These are phyloP conservation scores for Calameuta idolon DNA, from an alignment of 2,888 invertebrate species.

Conservation along the genomic window DNA sequence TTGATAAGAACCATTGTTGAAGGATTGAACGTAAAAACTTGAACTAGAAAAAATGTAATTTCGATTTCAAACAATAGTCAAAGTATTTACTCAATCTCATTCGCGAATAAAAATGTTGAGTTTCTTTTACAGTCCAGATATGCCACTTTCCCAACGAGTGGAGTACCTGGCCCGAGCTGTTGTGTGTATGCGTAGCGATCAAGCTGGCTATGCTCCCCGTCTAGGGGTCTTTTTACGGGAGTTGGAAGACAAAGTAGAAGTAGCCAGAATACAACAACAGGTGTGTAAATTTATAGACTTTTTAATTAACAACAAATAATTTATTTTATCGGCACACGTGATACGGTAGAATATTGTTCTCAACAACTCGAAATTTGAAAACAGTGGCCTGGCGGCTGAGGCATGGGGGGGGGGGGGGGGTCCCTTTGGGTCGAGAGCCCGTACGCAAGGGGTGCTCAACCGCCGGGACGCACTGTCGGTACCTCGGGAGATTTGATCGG, in stretches of 20 bases:
- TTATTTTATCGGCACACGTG: too few species aligned
- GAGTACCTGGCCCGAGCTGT: slow-evolving; percentile 94
- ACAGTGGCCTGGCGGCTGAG: too few species aligned
- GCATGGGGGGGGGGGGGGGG: too few species aligned
- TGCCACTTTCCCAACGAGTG: slow-evolving; percentile 84
- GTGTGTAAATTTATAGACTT: slow-evolving; percentile 38
- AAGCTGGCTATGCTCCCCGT: slow-evolving; percentile 77
- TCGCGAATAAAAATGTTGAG: slow-evolving; percentile 7
- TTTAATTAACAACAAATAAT: background rate
- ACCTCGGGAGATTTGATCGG: too few species aligned
- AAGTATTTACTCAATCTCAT: slow-evolving; percentile 12
- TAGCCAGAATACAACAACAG: slow-evolving; percentile 84
- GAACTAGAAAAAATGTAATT: background rate
- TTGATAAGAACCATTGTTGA: too few species aligned
- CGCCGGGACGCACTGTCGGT: too few species aligned
- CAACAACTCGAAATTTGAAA: too few species aligned
- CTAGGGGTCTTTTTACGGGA: slow-evolving; percentile 86
- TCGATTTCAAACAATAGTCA: background rate
- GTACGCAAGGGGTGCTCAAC: too few species aligned
- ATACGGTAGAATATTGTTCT: too few species aligned
- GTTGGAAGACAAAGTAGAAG: slow-evolving; percentile 93
- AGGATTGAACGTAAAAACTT: background rate
- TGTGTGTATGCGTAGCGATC: slow-evolving; percentile 93
- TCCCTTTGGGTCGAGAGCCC: too few species aligned
- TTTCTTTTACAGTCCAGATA: slow-evolving; percentile 72